phyloP scores from a whole-genome alignment of 2,113 vertebrate genomes.

The Centropus unirufus region DNA sequence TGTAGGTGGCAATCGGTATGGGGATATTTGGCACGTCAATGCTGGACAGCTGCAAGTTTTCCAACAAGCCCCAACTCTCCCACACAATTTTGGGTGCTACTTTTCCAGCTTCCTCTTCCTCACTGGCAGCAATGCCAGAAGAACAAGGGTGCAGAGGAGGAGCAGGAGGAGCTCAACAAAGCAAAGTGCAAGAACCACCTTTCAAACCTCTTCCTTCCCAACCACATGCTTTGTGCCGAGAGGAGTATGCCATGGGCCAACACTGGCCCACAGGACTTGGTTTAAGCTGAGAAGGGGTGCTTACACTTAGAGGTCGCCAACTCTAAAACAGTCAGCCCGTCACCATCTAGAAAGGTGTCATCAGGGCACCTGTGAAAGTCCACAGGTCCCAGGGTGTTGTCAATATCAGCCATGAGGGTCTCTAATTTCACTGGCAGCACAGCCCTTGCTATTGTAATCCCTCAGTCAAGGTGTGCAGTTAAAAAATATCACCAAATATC shows the following conservation, averaged over 20 bases:
- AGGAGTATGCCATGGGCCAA: neutral
- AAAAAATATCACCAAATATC: neutral
- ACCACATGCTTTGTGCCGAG: fast-evolving
- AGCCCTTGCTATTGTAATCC: neutral
- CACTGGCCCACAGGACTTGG: neutral
- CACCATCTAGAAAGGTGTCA: neutral
- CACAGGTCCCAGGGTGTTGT: neutral
- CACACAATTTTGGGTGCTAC: neutral
- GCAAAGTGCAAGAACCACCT: neutral
- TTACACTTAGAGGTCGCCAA: neutral
- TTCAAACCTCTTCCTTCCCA: neutral
- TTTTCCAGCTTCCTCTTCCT: neutral
- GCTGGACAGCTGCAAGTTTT: neutral
- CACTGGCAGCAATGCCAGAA: neutral
- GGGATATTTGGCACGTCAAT: neutral
- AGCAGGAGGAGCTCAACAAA: neutral
- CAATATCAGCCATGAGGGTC: neutral
- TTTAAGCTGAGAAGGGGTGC: neutral
- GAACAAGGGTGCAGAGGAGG: neutral
- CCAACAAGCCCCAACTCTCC: neutral
- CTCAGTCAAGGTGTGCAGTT: neutral
- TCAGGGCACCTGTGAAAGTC: neutral
- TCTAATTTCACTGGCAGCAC: neutral
- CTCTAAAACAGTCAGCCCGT: neutral
- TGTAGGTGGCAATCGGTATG: neutral